Evolutionary conservation across 2,888 invertebrate genomes (phyloP).

Genomic region (Ectobius pallidus): DNA sequence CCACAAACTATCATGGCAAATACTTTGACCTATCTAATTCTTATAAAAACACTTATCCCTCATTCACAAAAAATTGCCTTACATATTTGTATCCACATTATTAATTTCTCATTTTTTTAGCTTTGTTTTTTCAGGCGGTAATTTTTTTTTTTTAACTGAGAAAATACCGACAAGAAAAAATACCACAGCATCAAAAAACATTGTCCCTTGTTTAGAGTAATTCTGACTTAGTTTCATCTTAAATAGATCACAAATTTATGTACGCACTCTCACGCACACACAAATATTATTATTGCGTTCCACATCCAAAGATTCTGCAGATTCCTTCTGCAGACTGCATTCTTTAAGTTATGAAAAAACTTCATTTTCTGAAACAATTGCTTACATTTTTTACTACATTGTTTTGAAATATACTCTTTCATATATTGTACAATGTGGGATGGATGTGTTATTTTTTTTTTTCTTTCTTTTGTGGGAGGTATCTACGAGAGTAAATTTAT

Average conservation of each 20-base stretch:
- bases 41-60: slow-evolving; percentile 38
- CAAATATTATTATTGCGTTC: slow-evolving; percentile 38
- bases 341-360: no score
- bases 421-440: background rate
- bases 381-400: no score
- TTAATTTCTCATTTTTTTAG: background rate
- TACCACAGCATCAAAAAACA: slow-evolving; percentile 32
- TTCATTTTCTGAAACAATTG: no score
- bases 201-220: slow-evolving; percentile 36
- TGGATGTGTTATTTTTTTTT: background rate
- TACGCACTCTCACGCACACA: slow-evolving; percentile 37
- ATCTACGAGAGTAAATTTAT: no score
- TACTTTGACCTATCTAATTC: slow-evolving; percentile 36
- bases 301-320: no score
- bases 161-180: slow-evolving; percentile 32
- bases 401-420: background rate
- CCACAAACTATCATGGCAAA: slow-evolving; percentile 42
- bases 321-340: no score
- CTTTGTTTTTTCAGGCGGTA: no score
- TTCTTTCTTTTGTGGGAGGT: background rate
- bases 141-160: no score
- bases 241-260: slow-evolving; percentile 42
- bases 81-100: slow-evolving; percentile 19
- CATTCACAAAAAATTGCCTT: slow-evolving; percentile 34
- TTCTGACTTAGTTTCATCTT: slow-evolving; percentile 44